Evolutionary conservation across 2,797 vertebrate species (phyloP).

Genomic region (Catostomus latipinnis): DNA sequence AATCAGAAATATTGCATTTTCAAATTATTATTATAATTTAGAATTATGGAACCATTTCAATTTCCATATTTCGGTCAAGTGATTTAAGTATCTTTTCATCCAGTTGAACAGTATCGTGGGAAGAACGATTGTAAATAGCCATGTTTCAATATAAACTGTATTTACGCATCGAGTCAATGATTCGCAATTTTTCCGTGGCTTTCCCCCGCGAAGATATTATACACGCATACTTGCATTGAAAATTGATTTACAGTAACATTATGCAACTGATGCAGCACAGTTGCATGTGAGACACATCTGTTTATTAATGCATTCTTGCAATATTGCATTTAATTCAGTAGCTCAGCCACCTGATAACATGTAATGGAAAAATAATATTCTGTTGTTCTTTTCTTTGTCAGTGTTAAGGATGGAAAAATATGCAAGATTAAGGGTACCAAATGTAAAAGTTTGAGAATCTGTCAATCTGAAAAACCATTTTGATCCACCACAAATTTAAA

Average conservation of each 20-base stretch:
- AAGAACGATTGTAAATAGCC: background rate
- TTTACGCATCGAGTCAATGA: conserved; percentile 9
- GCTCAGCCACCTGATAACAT: background rate
- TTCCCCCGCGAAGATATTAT: conserved; percentile 6
- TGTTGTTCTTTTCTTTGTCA: background rate
- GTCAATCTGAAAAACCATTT: too few relatives aligned
- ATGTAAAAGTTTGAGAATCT: background rate
- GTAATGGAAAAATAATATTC: background rate
- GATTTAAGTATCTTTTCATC: background rate
- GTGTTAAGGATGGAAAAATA: background rate
- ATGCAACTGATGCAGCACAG: conserved; percentile 1
- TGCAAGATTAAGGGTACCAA: background rate
- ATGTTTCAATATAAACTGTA: conserved; percentile 1
- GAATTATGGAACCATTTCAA: background rate
- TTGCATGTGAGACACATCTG: background rate
- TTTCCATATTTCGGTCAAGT: background rate
- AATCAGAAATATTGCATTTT: background rate
- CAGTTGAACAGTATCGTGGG: background rate
- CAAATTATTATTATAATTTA: background rate
- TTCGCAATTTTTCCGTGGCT: background rate
- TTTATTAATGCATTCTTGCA: background rate
- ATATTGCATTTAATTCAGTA: background rate
- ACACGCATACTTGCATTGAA: background rate
- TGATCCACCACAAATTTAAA: too few relatives aligned
- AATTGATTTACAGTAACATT: background rate